Evolutionary conservation across 37 sponge, comb jelly and placozoan genomes (phyloP).

Genomic region (Haliclona indistincta): DNA sequence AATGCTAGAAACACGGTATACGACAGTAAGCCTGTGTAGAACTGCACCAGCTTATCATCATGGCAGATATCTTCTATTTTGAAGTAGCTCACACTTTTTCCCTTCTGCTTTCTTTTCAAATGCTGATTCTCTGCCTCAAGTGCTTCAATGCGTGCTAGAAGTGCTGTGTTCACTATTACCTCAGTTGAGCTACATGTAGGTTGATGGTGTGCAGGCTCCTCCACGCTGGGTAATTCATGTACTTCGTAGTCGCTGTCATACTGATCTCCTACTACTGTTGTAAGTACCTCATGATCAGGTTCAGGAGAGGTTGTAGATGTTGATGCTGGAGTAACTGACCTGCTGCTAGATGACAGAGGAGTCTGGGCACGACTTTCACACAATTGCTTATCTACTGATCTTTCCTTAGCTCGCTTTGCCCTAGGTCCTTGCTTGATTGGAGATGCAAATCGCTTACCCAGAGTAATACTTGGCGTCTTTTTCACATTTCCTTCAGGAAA

Average conservation of each 20-base stretch:
- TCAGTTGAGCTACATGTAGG: too few species aligned
- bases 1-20: conserved; percentile 25
- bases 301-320: background rate
- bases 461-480: too few species aligned
- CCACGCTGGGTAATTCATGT: conserved; percentile 28
- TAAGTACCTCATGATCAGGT: conserved; percentile 6
- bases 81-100: conserved; percentile 7
- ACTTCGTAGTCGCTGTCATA: conserved; percentile 21
- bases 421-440: conserved; percentile 17
- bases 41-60: conserved; percentile 29
- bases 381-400: background rate
- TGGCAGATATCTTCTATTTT: conserved; percentile 35
- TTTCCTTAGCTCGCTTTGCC: conserved; percentile 1
- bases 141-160: conserved; percentile 33
- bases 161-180: conserved; percentile 2
- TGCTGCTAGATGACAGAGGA: too few species aligned
- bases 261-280: conserved; percentile 17
- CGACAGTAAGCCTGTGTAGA: conserved; percentile 41
- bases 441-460: conserved; percentile 37
- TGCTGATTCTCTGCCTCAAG: conserved; percentile 20
- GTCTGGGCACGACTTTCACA: too few species aligned
- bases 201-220: background rate
- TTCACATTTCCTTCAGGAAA: too few species aligned
- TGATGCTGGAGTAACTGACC: background rate
- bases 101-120: background rate